phyloP scores from a whole-genome alignment of 2,113 vertebrate genomes.

The Diadophis punctatus region DNA sequence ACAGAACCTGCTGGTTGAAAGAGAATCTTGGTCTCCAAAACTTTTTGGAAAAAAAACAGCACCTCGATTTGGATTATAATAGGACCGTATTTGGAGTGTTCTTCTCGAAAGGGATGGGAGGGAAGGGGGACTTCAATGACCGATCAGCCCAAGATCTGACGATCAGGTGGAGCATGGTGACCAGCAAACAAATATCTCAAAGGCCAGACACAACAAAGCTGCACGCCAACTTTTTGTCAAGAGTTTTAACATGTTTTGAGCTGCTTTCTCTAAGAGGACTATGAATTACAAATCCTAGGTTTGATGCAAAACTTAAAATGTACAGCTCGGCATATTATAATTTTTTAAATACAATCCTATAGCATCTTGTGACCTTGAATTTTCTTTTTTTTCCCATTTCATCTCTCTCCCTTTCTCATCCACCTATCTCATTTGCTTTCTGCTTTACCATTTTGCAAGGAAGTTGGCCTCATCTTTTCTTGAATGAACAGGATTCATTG shows the following conservation, averaged over 20 bases:
- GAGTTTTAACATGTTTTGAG: not conserved
- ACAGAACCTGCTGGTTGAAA: slow-evolving; percentile 54
- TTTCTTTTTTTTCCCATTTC: too few species aligned
- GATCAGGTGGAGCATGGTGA: not conserved
- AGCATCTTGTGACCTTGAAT: too few species aligned
- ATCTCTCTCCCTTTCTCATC: too few species aligned
- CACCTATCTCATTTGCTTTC: too few species aligned
- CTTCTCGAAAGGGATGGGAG: slow-evolving; percentile 26
- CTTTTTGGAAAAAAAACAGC: slow-evolving; percentile 45
- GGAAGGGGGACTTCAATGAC: not conserved
- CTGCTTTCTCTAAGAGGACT: not conserved
- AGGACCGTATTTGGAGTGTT: slow-evolving; percentile 43
- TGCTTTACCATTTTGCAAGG: too few species aligned
- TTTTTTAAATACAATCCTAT: not conserved
- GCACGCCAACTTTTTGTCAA: not conserved
- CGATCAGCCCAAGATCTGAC: not conserved
- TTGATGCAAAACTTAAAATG: not conserved
- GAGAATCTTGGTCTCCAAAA: slow-evolving; percentile 46
- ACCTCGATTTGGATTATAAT: slow-evolving; percentile 53
- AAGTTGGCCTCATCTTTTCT: too few species aligned
- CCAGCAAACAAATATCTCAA: not conserved
- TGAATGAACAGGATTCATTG: too few species aligned
- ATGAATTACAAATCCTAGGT: too few species aligned
- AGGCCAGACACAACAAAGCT: too few species aligned
- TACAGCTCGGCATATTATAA: not conserved